These are phyloP conservation scores for Hipparchia semele DNA, from an alignment of 2,888 invertebrate species.

Conservation along the genomic window DNA sequence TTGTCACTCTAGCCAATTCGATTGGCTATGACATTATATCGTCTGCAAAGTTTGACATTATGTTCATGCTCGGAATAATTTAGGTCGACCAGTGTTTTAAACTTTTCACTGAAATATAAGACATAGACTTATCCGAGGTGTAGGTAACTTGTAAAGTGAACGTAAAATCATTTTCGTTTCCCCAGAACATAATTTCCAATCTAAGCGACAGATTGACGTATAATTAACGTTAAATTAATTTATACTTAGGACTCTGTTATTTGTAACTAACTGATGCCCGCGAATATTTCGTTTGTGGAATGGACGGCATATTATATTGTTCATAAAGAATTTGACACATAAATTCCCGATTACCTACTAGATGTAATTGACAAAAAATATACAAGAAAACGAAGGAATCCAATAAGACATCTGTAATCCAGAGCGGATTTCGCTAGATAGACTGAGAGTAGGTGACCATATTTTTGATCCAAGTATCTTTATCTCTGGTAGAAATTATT, in stretches of 20 bases:
- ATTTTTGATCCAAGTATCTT: neutral
- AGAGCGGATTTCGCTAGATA: conserved; percentile 54
- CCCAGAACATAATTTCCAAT: no score
- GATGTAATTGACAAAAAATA: conserved; percentile 24
- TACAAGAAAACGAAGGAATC: conserved; percentile 33
- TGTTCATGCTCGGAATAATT: no score
- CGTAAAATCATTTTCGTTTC: no score
- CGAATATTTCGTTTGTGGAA: no score
- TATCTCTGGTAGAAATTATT: neutral
- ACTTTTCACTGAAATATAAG: no score
- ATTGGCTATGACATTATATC: neutral
- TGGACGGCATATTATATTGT: neutral
- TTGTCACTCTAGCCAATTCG: neutral
- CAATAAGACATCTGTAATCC: conserved; percentile 42
- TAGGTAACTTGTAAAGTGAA: no score
- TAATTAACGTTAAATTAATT: no score
- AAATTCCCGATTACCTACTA: conserved; percentile 6
- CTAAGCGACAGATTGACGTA: no score
- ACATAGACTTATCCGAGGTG: no score
- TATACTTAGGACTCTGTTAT: no score
- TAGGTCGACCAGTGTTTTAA: no score
- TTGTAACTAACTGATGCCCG: no score
- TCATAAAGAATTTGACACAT: neutral
- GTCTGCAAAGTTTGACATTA: neutral
- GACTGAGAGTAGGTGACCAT: neutral